Conservation (phyloP, 2,888 invertebrate species). For the Erynnis tages region DNA sequence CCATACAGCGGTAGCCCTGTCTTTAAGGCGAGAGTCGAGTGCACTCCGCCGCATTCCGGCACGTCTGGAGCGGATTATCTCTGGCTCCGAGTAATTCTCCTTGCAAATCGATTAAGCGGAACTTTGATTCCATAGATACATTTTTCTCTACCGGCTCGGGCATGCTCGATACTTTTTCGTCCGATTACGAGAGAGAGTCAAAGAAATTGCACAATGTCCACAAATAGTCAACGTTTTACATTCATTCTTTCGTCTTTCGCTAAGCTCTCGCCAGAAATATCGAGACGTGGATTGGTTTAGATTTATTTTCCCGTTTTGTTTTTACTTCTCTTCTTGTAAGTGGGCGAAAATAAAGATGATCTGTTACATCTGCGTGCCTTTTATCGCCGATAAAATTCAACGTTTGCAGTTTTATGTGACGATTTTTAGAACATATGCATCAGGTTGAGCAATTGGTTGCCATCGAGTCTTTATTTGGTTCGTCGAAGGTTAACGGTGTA, state of each 20-base stretch:
- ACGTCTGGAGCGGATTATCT: conserved; percentile 39
- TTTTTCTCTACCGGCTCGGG: conserved; percentile 33
- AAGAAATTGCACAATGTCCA: conserved; percentile 21
- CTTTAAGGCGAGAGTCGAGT: conserved; percentile 8
- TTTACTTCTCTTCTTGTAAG: neutral
- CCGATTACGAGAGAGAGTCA: conserved; percentile 30
- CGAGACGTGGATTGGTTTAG: neutral
- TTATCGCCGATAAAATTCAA: neutral
- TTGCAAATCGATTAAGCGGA: conserved; percentile 43
- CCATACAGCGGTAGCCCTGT: conserved; percentile 13
- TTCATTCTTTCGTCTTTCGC: neutral
- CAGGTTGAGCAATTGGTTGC: neutral
- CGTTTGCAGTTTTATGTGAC: neutral
- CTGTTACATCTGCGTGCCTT: neutral
- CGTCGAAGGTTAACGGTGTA: conserved; percentile 4
- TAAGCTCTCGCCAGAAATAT: neutral
- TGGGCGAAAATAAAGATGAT: neutral
- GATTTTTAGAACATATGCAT: neutral
- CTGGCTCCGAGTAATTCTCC: conserved; percentile 36
- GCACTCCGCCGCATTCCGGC: conserved; percentile 34
- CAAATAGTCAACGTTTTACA: conserved; percentile 3
- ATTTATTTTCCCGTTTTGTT: neutral
- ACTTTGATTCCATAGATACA: conserved; percentile 39
- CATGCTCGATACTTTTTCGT: conserved; percentile 26
- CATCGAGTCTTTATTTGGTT: neutral